phyloP scores from a whole-genome alignment of 2,113 vertebrate genomes.

The Tiliqua scincoides region DNA sequence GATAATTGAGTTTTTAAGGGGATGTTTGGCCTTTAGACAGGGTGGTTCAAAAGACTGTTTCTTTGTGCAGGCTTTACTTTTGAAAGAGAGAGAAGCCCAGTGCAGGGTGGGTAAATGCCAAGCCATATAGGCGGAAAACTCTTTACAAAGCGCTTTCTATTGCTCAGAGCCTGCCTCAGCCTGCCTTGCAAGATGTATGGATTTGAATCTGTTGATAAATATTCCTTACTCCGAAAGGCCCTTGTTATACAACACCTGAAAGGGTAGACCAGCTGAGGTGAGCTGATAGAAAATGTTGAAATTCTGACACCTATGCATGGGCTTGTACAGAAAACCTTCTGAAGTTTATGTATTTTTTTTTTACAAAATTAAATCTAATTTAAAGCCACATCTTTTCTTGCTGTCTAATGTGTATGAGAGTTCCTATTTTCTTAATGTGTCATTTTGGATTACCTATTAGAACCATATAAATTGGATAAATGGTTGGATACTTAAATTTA shows the following conservation, averaged over 20 bases:
- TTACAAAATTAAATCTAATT: constrained; percentile 68
- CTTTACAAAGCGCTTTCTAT: neutral
- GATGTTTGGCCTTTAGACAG: neutral
- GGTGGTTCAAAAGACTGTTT: neutral
- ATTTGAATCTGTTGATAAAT: constrained; percentile 28
- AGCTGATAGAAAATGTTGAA: neutral
- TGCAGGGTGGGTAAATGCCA: neutral
- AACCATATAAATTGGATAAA: neutral
- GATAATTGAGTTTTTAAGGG: neutral
- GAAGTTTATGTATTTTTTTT: constrained; percentile 63
- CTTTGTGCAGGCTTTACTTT: neutral
- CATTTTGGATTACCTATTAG: neutral
- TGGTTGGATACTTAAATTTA: neutral
- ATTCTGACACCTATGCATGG: neutral
- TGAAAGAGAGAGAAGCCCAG: neutral
- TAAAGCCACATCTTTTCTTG: constrained; percentile 24
- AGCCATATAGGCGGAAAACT: neutral
- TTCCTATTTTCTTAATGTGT: neutral
- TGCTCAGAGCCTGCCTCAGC: neutral
- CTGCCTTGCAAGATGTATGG: neutral
- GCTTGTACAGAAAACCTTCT: constrained; percentile 8
- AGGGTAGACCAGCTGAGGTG: too few species aligned
- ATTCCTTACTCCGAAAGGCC: neutral
- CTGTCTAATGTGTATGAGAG: neutral
- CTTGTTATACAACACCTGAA: neutral